Evolutionary conservation across 2,888 invertebrate genomes (phyloP).

Genomic region (Cosmopolites sordidus): DNA sequence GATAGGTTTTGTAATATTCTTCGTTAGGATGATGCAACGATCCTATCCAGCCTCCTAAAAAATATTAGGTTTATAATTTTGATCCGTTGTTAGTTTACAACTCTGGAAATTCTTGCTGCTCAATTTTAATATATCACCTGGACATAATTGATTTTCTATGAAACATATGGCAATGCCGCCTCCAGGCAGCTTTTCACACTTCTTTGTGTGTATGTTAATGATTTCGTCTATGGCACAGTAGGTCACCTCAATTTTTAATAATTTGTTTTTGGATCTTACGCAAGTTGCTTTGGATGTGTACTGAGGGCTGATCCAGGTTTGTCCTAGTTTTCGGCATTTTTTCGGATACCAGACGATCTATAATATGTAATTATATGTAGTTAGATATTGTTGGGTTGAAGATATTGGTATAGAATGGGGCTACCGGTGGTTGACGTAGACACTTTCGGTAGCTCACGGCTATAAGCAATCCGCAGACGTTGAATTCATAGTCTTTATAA

Average conservation of each 20-base stretch:
- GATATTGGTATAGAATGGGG: too few species aligned
- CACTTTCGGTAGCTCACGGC: too few species aligned
- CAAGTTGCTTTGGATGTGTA: constrained; percentile 3
- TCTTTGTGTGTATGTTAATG: constrained; percentile 3
- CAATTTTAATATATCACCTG: not conserved
- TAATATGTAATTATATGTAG: too few species aligned
- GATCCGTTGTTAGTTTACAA: too few species aligned
- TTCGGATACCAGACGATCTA: constrained; percentile 4
- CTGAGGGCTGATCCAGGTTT: constrained; percentile 7
- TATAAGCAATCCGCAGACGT: too few species aligned
- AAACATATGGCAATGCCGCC: constrained; percentile 2
- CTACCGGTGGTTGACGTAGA: too few species aligned
- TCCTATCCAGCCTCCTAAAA: not conserved
- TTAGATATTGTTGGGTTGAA: too few species aligned
- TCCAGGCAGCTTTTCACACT: constrained; percentile 9
- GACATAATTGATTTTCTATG: constrained; percentile 1
- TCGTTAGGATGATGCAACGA: constrained; percentile 5
- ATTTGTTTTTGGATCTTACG: not conserved
- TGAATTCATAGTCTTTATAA: too few species aligned
- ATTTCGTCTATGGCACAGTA: constrained; percentile 9
- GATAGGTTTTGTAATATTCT: constrained; percentile 5
- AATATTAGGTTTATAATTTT: too few species aligned
- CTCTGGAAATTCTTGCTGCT: not conserved
- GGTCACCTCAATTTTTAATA: not conserved
- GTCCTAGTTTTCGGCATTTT: constrained; percentile 1